Evolutionary conservation across 2,888 invertebrate species (phyloP), one percentile per base, ranked within the genome.

Genomic region (Sclerodermus sp.): DNA sequence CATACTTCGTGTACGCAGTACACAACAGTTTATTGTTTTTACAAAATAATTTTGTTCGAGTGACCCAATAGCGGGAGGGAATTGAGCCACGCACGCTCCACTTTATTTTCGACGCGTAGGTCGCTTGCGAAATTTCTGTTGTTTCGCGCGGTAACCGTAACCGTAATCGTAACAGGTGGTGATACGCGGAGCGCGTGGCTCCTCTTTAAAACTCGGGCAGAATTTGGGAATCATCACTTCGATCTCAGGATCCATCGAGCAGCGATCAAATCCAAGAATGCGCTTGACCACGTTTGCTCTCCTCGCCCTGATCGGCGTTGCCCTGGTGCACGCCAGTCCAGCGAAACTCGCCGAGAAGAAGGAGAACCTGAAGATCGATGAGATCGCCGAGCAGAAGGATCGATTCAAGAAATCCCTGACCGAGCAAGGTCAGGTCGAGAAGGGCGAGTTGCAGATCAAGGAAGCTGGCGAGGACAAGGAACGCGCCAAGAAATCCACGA

Each of bases 401-500:
- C 4, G 34, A 12, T 34, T 34, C 34, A 45, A 47, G 30, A 45
- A 53, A 13, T 46, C 49, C 9, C 17, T 54, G 3, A 9, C 18
- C 1, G 52, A 51, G 1, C 52, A 55, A 23, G 29, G 47, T 0
- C 42, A 40, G 12, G 10, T 52, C 17, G 41, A 39, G 9, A 18
- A 42, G 1, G 43, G 32, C 5, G n/a, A 16, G 0, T 8, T 53
- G 15, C 29, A 43, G 8, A 2, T 55, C 5, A 66, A 66, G 1
- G 54, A 42, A 0, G 15, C 49, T 1, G 53, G 51, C 0, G 58
- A 52, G 1, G 62, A 51, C 43, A 62, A 58, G 48, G 58, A 68
- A 47, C 51, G 79, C 23, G 58, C 69, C 16, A 71, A 71, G 50
- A 81, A 81, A 63, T 79, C 80, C 31, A 74, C 79, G 1, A 80